A percentile compares a stretch with the other conserved stretches of the same genome.
These are phyloP conservation scores for Acanthosepion esculentum DNA, from an alignment of 2,888 invertebrate species.

Conservation along the genomic window DNA sequence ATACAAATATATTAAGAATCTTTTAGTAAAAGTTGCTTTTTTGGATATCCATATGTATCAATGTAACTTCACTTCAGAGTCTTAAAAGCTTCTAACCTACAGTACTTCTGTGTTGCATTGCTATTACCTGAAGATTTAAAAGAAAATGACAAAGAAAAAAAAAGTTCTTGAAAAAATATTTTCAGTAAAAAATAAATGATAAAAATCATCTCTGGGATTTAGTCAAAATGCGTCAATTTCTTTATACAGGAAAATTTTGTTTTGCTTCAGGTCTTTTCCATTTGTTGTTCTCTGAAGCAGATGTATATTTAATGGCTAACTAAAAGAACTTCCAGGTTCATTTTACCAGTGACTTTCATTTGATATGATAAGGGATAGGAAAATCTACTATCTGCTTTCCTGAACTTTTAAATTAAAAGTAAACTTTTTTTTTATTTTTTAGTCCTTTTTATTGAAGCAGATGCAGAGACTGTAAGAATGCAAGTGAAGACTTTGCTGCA, in stretches of 20 bases:
- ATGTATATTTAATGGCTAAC: neutral
- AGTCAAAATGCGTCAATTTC: neutral
- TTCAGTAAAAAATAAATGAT: neutral
- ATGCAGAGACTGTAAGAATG: neutral
- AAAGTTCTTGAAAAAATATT: neutral
- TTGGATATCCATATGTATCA: neutral
- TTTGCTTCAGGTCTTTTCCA: neutral
- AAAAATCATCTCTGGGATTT: neutral
- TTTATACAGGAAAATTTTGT: neutral
- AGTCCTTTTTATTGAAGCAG: neutral
- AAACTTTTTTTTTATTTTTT: neutral
- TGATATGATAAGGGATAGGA: neutral
- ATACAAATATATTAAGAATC: neutral
- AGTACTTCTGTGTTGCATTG: neutral
- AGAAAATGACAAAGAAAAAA: neutral
- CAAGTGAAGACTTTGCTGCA: neutral
- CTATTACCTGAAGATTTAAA: neutral
- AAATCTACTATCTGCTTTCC: neutral
- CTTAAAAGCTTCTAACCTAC: neutral
- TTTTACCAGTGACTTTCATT: neutral
- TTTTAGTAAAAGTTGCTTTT: neutral
- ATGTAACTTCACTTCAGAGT: neutral
- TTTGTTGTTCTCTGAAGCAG: neutral
- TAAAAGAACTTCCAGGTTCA: neutral
- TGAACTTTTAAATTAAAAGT: neutral